These are phyloP conservation scores for Psittacula echo DNA, from an alignment of 2,797 vertebrate genomes.

Conservation along the genomic window DNA sequence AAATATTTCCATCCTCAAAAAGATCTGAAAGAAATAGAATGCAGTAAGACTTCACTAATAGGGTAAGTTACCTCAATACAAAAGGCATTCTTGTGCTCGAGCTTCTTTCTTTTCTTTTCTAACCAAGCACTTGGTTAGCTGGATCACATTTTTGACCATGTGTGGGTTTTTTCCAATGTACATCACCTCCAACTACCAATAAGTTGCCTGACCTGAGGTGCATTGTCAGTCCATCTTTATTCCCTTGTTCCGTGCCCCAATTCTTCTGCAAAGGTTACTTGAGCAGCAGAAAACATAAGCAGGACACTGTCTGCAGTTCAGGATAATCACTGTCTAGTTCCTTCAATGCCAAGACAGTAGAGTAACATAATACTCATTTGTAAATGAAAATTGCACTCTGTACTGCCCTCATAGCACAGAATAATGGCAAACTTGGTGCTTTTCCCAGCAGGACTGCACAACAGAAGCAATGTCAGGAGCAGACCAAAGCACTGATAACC, in stretches of 20 bases:
- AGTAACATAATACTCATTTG: neutral
- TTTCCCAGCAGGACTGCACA: neutral
- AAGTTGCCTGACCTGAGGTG: neutral
- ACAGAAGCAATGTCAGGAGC: neutral
- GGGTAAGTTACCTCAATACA: neutral
- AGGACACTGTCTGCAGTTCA: neutral
- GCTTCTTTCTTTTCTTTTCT: neutral
- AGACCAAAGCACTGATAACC: neutral
- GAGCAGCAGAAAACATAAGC: neutral
- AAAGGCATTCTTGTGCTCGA: neutral
- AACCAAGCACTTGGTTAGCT: neutral
- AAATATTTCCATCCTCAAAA: neutral
- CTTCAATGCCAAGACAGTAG: neutral
- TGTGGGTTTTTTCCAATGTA: neutral
- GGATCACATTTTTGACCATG: neutral
- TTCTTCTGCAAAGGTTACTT: slow-evolving; percentile 24
- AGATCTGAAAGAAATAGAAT: neutral
- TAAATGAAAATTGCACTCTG: neutral
- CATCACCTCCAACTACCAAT: neutral
- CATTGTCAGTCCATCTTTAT: neutral
- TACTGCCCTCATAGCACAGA: neutral
- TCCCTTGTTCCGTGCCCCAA: neutral
- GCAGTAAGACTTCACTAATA: neutral
- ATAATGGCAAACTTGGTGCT: neutral
- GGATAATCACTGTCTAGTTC: neutral